Percentiles rank a stretch among this genome's conserved stretches.
phyloP scores from a whole-genome alignment of 37 sponge, comb jelly and placozoan genomes.

The Diacarnus erythraeanus region DNA sequence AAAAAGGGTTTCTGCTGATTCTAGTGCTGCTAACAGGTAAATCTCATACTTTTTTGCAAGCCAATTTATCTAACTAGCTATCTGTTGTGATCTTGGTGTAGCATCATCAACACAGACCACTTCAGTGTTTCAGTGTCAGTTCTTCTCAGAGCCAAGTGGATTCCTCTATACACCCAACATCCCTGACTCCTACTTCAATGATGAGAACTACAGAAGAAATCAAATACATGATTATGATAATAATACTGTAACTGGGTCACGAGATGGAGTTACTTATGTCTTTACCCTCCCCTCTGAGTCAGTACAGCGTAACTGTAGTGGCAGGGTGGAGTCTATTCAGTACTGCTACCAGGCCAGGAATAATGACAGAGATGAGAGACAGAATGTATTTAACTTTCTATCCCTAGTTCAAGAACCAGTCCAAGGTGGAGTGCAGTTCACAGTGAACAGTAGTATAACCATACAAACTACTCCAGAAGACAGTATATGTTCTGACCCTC shows the following conservation, averaged over 20 bases:
- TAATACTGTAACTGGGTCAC: too few species aligned
- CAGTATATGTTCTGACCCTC: not conserved
- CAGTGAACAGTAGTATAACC: not conserved
- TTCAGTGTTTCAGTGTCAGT: not conserved
- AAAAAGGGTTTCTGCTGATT: not conserved
- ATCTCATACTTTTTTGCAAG: too few species aligned
- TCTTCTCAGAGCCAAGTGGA: not conserved
- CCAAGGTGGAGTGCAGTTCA: too few species aligned
- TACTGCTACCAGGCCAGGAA: not conserved
- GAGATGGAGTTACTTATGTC: not conserved
- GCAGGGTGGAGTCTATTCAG: not conserved
- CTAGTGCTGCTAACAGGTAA: not conserved
- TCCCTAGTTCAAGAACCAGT: not conserved
- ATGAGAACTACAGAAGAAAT: not conserved
- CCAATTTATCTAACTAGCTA: not conserved
- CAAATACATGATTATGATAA: too few species aligned
- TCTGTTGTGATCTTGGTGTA: not conserved
- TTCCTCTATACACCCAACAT: not conserved
- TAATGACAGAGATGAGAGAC: not conserved
- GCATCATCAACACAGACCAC: not conserved
- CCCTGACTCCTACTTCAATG: not conserved
- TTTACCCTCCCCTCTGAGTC: conserved; percentile 1
- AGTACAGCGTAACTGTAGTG: not conserved
- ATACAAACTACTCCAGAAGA: not conserved
- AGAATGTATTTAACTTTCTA: not conserved